Evolutionary conservation across 2,797 vertebrate genomes (phyloP).

Genomic region (Avahi laniger): DNA sequence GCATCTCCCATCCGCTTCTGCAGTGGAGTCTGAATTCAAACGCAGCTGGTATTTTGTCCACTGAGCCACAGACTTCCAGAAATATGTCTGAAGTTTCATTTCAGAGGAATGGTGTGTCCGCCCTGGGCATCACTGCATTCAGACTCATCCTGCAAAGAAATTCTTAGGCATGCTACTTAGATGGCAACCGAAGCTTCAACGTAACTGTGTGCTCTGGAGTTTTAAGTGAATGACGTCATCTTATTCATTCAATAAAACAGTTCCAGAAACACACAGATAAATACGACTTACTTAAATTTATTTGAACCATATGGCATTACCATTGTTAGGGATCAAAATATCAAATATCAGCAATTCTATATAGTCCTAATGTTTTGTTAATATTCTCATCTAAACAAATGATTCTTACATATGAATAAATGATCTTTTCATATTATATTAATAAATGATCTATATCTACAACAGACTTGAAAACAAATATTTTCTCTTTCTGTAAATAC

Average conservation of each 20-base stretch:
- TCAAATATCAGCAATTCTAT: not conserved
- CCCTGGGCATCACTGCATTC: fast-evolving
- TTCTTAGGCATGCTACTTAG: fast-evolving
- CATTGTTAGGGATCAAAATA: not conserved
- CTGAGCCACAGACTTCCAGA: not conserved
- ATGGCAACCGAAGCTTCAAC: fast-evolving
- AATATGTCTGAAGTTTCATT: not conserved
- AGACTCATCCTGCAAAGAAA: not conserved
- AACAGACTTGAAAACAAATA: not conserved
- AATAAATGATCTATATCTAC: not conserved
- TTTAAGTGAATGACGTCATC: not conserved
- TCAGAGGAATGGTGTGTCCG: not conserved
- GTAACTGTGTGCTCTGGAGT: not conserved
- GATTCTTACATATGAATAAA: not conserved
- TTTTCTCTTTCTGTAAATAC: not conserved
- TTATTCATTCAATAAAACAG: not conserved
- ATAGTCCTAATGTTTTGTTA: not conserved
- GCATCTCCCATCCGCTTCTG: fast-evolving
- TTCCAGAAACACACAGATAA: not conserved
- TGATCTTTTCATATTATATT: not conserved
- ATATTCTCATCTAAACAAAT: not conserved
- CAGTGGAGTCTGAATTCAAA: not conserved
- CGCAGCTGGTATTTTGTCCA: not conserved
- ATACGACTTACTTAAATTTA: not conserved
- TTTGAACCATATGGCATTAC: not conserved